phyloP scores from a whole-genome alignment of 2,113 vertebrate species.

The Elachura formosa region DNA sequence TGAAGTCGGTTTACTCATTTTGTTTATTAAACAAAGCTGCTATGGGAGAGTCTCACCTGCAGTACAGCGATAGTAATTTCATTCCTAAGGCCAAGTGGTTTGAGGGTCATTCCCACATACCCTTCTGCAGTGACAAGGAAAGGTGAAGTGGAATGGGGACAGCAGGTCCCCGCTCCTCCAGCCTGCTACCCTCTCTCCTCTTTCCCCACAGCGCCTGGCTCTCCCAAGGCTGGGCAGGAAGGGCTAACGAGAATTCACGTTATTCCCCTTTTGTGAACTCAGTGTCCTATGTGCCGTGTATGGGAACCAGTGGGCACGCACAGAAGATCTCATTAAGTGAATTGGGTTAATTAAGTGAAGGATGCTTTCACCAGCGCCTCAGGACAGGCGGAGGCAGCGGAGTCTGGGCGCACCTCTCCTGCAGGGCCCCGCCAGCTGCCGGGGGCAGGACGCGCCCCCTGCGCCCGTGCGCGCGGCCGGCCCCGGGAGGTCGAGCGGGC shows the following conservation, averaged over 20 bases:
- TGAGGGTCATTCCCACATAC: neutral
- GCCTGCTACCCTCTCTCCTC: neutral
- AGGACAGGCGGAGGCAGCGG: accelerated
- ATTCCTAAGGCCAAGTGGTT: neutral
- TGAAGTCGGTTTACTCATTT: neutral
- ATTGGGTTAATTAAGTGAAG: neutral
- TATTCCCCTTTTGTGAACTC: neutral
- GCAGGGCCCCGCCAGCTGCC: neutral
- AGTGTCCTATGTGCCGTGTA: neutral
- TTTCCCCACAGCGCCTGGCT: accelerated
- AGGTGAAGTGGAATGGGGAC: accelerated
- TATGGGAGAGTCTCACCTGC: neutral
- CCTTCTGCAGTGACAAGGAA: neutral
- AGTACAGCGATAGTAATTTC: accelerated
- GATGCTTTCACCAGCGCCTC: neutral
- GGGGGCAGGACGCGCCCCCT: neutral
- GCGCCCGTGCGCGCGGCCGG: neutral
- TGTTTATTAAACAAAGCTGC: neutral
- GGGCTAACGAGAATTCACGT: accelerated
- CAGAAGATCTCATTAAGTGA: neutral
- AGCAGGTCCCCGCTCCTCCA: neutral
- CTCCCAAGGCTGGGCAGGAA: neutral
- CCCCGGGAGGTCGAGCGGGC: neutral
- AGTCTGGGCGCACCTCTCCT: accelerated
- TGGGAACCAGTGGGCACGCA: neutral